Base-by-base conservation (phyloP, 2,888 invertebrate genomes). In the Loripinus fragilis region DNA sequence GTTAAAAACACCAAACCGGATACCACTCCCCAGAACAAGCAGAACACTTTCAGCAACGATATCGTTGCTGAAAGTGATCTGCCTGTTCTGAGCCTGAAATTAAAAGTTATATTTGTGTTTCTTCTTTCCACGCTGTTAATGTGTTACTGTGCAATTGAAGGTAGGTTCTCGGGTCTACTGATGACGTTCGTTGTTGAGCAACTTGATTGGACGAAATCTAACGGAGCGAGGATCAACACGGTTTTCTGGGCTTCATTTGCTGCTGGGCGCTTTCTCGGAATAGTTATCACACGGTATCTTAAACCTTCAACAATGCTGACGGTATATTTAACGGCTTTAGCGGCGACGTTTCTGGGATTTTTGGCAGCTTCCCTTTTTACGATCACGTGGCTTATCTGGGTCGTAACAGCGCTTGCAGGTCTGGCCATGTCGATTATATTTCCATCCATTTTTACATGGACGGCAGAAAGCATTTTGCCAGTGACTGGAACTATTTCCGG, bases 221-320 rank as follows among this genome's bases (percentile, higher is more conserved):
- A 85, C 12, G 93, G 92, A 1, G 88, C 92, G 0, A 86, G 89
- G 28, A 75, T 94, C 5, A 91, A 92, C 0, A 92, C 93, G 12
- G 87, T 92, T 0, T 94, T 92, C 81, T 94, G 94, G 94, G 93
- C 92, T 0, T 87, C 91, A 3, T 94, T 94, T 86, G 92, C 94
- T 2, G 83, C 89, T 1, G 91, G 89, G 3, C 88, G 94, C n/a
- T 90, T 92, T 68, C 76, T 90, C 1, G 91, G 92, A 60, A 92
- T 94, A 25, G 89, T 92, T 69, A 81, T 92, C 25, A 90, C 93
- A 0, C 88, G 89, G 20, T 91, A 89, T 64, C 76, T 93, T 15
- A 88, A 85, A 50, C 91, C 93, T 2, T 86, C 89, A 2, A 86
- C 85, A 30, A 91, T 94, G 90, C 77, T 94, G 8, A 60, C 90